Conservation (phyloP, 1,140 invertebrate genomes). For the Caenorhabditis briggsae region DNA sequence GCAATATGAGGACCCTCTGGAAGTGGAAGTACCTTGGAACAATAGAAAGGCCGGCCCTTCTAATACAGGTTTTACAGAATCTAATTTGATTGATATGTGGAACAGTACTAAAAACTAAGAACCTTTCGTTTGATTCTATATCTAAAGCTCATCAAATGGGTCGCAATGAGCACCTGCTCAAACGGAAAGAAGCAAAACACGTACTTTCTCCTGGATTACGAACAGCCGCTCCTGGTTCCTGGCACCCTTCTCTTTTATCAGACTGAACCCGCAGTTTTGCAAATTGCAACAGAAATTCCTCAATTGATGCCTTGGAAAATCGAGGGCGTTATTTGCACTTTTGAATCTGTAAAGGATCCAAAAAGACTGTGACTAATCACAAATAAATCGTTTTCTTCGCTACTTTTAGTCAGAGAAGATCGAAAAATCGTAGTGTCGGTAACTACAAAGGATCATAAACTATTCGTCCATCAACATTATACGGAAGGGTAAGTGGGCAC, state of each 20-base stretch:
- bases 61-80: too few species aligned
- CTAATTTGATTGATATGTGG: too few species aligned
- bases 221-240: conserved; percentile 10
- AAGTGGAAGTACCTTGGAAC: too few species aligned
- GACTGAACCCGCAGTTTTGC: not conserved
- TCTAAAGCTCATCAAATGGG: not conserved
- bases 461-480: too few species aligned
- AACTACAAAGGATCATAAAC: too few species aligned
- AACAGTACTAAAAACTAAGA: not conserved
- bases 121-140: not conserved
- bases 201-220: not conserved
- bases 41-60: too few species aligned
- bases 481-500: too few species aligned
- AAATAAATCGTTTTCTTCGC: too few species aligned
- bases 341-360: not conserved
- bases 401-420: too few species aligned
- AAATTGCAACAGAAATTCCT: not conserved
- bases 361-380: too few species aligned
- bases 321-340: not conserved
- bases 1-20: too few species aligned
- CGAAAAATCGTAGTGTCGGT: too few species aligned
- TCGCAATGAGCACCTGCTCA: conserved; percentile 9
- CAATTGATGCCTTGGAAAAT: not conserved
- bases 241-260: not conserved
- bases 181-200: conserved; percentile 16